Conservation (phyloP, 2,888 invertebrate genomes). For the Rhagophthalmus giganteus region DNA sequence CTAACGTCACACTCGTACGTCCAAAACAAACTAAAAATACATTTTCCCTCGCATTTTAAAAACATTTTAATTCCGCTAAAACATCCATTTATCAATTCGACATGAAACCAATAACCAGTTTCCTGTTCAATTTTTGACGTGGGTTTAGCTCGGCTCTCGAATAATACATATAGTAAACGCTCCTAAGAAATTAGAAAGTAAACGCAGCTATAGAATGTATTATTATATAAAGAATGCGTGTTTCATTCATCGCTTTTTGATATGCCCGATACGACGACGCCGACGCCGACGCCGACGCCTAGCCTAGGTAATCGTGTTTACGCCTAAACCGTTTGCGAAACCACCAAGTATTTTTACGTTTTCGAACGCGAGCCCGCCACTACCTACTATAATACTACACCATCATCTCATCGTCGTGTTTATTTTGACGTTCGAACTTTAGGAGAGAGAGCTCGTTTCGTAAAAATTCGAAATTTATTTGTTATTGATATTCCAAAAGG, state of each 20-base stretch:
- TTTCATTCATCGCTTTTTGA: conserved; percentile 17
- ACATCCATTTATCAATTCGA: conserved; percentile 11
- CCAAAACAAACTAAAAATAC: conserved; percentile 52
- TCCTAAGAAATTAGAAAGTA: conserved; percentile 28
- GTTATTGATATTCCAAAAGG: conserved; percentile 20
- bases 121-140: conserved; percentile 14
- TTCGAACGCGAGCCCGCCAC: background rate
- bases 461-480: too few relatives aligned
- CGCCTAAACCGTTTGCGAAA: background rate
- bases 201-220: conserved; percentile 9
- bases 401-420: background rate
- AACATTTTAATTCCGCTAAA: conserved; percentile 18
- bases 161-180: conserved; percentile 23
- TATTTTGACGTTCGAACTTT: background rate
- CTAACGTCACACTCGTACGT: conserved; percentile 49
- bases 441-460: too few relatives aligned
- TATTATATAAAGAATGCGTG: conserved; percentile 17
- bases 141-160: conserved; percentile 12
- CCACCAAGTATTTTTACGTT: background rate
- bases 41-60: conserved; percentile 38
- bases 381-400: too few relatives aligned
- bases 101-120: conserved; percentile 23
- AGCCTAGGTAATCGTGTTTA: background rate
- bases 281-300: background rate
- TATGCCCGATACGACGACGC: background rate